Evolutionary conservation across 2,797 vertebrate species (phyloP).

Genomic region (Sebastes steindachneri): DNA sequence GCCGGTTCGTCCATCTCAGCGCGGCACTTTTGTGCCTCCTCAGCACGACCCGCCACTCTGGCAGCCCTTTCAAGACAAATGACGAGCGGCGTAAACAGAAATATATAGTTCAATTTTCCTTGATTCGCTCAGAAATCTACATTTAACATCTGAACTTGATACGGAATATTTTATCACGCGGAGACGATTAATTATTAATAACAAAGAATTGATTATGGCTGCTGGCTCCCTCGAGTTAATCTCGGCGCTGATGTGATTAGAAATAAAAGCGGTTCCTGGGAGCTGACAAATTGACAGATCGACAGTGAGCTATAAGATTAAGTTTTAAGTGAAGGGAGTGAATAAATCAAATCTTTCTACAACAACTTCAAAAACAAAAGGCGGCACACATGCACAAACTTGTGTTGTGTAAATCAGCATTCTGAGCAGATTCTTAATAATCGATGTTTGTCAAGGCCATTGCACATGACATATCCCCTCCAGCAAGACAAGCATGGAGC

Average conservation of each 20-base stretch:
- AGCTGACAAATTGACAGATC: constrained; percentile 59
- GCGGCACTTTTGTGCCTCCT: background rate
- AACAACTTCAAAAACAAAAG: constrained; percentile 45
- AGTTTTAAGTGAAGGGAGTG: constrained; percentile 39
- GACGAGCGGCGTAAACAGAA: constrained; percentile 53
- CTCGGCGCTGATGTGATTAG: constrained; percentile 60
- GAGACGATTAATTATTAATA: constrained; percentile 73
- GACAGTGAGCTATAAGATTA: constrained; percentile 32
- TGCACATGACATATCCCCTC: background rate
- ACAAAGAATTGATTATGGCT: constrained; percentile 73
- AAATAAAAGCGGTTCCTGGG: constrained; percentile 57
- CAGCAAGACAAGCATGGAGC: constrained; percentile 46
- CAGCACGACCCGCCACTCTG: constrained; percentile 1
- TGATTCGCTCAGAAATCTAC: constrained; percentile 52
- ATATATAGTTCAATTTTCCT: constrained; percentile 41
- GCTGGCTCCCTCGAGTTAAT: constrained; percentile 58
- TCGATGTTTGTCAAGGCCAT: constrained; percentile 63
- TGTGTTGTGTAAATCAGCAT: constrained; percentile 60
- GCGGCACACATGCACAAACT: background rate
- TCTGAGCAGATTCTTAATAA: constrained; percentile 64
- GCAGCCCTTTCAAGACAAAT: constrained; percentile 39
- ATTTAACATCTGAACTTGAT: constrained; percentile 68
- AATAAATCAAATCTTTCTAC: constrained; percentile 40
- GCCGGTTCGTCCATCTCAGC: background rate
- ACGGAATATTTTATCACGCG: constrained; percentile 68